phyloP scores from a whole-genome alignment of 2,888 invertebrate species.

The Altica lythri region DNA sequence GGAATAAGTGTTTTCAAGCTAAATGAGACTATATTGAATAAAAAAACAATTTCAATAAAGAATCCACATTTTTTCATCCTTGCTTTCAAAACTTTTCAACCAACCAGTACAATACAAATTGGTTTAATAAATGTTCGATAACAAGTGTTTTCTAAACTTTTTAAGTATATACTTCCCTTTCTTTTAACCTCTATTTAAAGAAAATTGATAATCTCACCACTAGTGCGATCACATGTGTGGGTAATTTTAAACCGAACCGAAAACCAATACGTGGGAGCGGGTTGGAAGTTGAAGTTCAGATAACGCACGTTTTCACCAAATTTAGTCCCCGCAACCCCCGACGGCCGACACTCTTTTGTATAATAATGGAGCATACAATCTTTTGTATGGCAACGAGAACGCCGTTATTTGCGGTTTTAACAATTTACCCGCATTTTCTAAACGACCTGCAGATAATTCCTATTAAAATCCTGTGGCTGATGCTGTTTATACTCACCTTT shows the following conservation, averaged over 20 bases:
- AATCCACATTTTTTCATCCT: too few relatives aligned
- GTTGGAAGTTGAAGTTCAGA: conserved; percentile 28
- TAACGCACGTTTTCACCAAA: conserved; percentile 30
- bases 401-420: conserved; percentile 22
- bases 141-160: conserved; percentile 2
- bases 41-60: too few relatives aligned
- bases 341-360: conserved; percentile 21
- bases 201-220: conserved; percentile 14
- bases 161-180: too few relatives aligned
- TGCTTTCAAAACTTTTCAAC: too few relatives aligned
- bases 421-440: conserved; percentile 31
- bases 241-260: conserved; percentile 28
- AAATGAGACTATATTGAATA: too few relatives aligned
- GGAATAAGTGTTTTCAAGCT: too few relatives aligned
- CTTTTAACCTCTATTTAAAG: too few relatives aligned
- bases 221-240: not conserved
- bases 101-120: too few relatives aligned
- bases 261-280: conserved; percentile 32
- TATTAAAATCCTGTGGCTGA: conserved; percentile 10
- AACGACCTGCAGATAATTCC: conserved; percentile 24
- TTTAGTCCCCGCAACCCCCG: not conserved
- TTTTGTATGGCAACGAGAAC: conserved; percentile 15
- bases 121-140: too few relatives aligned
- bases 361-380: conserved; percentile 22
- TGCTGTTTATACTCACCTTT: not conserved